Evolutionary conservation across 2,113 vertebrate species (phyloP).

Genomic region (Gorsachius goisagi): DNA sequence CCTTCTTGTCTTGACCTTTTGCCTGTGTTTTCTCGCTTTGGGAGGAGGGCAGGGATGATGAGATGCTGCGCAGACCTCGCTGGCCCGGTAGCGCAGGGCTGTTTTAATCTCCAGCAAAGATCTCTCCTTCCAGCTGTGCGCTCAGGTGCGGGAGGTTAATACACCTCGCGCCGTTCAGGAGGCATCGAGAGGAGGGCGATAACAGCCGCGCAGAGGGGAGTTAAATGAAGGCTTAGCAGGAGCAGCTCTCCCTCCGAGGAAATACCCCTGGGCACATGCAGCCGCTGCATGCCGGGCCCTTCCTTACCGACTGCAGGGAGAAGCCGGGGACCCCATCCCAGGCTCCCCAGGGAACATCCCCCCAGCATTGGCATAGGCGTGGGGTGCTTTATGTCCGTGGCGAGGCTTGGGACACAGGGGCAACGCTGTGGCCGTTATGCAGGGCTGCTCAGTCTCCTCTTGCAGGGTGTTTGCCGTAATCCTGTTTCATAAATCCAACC

Average conservation of each 20-base stretch:
- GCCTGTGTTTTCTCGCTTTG: neutral
- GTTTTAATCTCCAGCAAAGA: neutral
- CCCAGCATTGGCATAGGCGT: accelerated
- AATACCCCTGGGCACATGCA: neutral
- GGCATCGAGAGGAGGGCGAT: neutral
- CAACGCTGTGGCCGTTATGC: neutral
- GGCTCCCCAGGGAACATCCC: neutral
- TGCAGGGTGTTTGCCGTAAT: neutral
- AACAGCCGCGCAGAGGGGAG: neutral
- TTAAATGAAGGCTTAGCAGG: neutral
- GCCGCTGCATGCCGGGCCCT: accelerated
- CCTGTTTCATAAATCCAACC: neutral
- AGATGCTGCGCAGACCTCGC: neutral
- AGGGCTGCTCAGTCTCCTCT: neutral
- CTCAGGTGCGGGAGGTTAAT: neutral
- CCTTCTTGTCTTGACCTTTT: neutral
- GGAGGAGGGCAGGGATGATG: neutral
- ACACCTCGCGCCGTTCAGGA: neutral
- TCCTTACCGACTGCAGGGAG: neutral
- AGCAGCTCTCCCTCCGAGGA: accelerated
- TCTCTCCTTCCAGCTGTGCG: neutral
- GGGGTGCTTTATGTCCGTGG: neutral
- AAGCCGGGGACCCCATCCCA: neutral
- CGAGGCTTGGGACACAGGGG: neutral
- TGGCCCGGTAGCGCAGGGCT: accelerated